A percentile compares a stretch with the other conserved stretches of the same genome.
Conservation (phyloP, 35 echinoderm and acorn worm genomes). For the Heliocidaris tuberculata region DNA sequence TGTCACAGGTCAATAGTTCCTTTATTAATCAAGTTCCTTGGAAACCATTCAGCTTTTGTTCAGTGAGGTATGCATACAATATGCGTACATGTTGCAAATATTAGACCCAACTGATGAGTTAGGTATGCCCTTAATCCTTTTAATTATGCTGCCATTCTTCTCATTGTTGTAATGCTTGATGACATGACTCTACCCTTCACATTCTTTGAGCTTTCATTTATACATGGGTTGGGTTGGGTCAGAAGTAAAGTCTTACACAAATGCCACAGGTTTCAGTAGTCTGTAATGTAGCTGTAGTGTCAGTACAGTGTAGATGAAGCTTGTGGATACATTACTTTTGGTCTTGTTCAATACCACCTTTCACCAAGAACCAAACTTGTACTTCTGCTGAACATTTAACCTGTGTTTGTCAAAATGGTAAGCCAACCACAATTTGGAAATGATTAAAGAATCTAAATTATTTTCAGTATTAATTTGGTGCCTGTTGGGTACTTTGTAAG, state of each 20-base stretch:
- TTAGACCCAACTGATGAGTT: neutral
- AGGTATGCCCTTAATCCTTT: neutral
- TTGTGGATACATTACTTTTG: neutral
- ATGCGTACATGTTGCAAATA: neutral
- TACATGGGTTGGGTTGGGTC: neutral
- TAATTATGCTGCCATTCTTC: neutral
- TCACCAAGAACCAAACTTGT: neutral
- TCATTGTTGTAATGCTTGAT: neutral
- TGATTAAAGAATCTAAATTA: neutral
- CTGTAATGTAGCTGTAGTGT: neutral
- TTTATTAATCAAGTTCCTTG: neutral
- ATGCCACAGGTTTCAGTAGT: neutral
- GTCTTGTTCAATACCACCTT: neutral
- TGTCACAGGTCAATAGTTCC: neutral
- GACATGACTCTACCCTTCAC: neutral
- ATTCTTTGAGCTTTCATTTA: neutral
- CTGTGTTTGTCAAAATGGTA: neutral
- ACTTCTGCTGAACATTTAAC: neutral
- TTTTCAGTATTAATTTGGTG: neutral
- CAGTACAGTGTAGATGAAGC: neutral
- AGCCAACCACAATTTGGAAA: neutral
- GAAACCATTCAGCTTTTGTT: neutral
- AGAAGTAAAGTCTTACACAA: neutral
- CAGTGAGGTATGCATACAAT: constrained; percentile 19
- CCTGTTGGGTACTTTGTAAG: too few relatives aligned